Evolutionary conservation across 2,888 invertebrate species (phyloP).

Genomic region (Metacarcinus magister): DNA sequence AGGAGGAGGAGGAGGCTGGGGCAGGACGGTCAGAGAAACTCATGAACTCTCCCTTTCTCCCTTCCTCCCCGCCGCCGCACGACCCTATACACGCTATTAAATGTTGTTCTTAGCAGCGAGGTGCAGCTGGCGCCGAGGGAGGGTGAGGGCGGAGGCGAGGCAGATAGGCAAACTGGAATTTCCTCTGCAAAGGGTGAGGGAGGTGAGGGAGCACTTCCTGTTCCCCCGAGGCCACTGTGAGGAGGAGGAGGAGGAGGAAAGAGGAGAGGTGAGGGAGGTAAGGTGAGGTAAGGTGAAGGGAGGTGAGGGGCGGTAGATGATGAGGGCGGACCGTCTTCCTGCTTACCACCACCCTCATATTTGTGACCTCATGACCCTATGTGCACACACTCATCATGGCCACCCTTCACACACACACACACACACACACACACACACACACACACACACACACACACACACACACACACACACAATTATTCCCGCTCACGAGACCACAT

Average conservation of each 20-base stretch:
- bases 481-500: conserved; percentile 4
- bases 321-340: neutral
- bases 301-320: too few species aligned
- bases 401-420: neutral
- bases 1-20: neutral
- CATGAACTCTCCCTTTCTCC: neutral
- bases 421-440: neutral
- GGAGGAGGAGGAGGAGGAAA: neutral
- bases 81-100: neutral
- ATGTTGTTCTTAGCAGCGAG: neutral
- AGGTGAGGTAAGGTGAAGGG: neutral
- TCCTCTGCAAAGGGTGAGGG: conserved; percentile 21
- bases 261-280: neutral
- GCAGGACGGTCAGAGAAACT: neutral
- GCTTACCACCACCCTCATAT: neutral
- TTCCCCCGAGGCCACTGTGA: neutral
- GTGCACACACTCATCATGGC: neutral
- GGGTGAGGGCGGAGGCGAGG: neutral
- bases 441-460: conserved; percentile 17
- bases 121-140: neutral
- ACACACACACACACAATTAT: conserved; percentile 32
- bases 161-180: conserved; percentile 13
- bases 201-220: conserved; percentile 18
- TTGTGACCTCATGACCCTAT: neutral
- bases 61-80: neutral